Evolutionary conservation across 2,113 vertebrate genomes (phyloP), one percentile per base, ranked within the genome.

Genomic region (Prionailurus bengalensis): DNA sequence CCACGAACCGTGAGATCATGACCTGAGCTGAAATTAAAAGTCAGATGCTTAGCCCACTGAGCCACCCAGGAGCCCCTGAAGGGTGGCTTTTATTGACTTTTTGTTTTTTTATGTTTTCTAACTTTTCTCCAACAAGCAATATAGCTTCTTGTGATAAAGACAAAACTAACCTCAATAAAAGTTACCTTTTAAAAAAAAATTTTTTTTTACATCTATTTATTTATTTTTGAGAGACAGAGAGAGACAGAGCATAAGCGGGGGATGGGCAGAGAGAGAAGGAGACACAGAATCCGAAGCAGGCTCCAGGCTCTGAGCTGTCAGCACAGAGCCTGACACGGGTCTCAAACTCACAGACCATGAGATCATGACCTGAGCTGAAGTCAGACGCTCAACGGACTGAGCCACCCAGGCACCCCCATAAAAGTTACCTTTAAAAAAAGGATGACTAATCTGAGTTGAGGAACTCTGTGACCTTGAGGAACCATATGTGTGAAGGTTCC

Each of bases 81-180:
- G 27, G 55, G n/a, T 61, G 55, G 39, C 14, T 51, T 93, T 95
- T n/a, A 68, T 76, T 68, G 25, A 31, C 2, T 55, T 84, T 84
- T 81, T 42, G 9, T 4, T 97, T 88, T 92, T 66, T 5, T 92
- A 12, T n/a, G 74, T 73, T 27, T 95, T 91, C 36, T 94, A 90
- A 74, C n/a, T 92, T 95, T 96, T 94, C 68, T 94, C 14, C 11
- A 84, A 48, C 29, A 21, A 83, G 27, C 31, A 63, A 31, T 15
- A 61, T 55, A 74, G 33, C 55, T 92, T 96, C 48, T 83, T 83
- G 63, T 76, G 79, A 25, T n/a, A 78, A 95, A 83, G 81, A 96
- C 9, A 85, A 92, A 79, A 63, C 11, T 51, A 81, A 80, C 23
- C 29, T 78, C 53, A 87, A 39, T 73, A 65, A 74, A 94, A 87